A percentile compares a stretch with the other conserved stretches of the same genome.
Evolutionary conservation across 2,113 vertebrate genomes (phyloP).

Genomic region (Gila orcuttii): DNA sequence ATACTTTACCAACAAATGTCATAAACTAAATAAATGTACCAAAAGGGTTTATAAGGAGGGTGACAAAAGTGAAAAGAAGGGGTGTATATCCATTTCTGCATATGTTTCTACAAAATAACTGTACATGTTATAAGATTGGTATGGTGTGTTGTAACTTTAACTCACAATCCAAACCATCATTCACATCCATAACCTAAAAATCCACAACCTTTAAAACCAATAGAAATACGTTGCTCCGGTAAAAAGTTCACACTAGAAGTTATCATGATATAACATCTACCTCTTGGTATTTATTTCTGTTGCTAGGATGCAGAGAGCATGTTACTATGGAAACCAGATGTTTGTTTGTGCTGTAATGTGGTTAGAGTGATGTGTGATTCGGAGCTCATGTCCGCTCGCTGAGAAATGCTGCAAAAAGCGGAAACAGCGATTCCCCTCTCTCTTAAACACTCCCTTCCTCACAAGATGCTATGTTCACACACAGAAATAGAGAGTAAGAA

Average conservation of each 20-base stretch:
- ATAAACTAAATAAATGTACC: not conserved
- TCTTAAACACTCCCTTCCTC: not conserved
- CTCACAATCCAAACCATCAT: not conserved
- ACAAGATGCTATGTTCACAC: not conserved
- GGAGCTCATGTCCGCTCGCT: not conserved
- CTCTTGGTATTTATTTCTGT: constrained; percentile 2
- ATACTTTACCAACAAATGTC: not conserved
- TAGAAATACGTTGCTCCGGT: not conserved
- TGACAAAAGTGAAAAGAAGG: not conserved
- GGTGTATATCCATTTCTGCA: not conserved
- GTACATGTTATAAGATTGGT: not conserved
- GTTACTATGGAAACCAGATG: constrained; percentile 42
- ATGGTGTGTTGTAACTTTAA: not conserved
- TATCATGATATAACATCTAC: not conserved
- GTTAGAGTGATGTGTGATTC: not conserved
- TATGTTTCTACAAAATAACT: not conserved
- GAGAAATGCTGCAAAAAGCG: constrained; percentile 12
- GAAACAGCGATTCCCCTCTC: not conserved
- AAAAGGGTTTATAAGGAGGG: not conserved
- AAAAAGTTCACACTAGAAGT: not conserved
- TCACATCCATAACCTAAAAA: not conserved
- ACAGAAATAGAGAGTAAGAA: not conserved
- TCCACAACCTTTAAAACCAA: not conserved
- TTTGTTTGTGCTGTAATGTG: constrained; percentile 45
- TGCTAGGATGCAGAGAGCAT: constrained; percentile 37